phyloP scores from a whole-genome alignment of 2,797 vertebrate species.

The Buceros bicornis region DNA sequence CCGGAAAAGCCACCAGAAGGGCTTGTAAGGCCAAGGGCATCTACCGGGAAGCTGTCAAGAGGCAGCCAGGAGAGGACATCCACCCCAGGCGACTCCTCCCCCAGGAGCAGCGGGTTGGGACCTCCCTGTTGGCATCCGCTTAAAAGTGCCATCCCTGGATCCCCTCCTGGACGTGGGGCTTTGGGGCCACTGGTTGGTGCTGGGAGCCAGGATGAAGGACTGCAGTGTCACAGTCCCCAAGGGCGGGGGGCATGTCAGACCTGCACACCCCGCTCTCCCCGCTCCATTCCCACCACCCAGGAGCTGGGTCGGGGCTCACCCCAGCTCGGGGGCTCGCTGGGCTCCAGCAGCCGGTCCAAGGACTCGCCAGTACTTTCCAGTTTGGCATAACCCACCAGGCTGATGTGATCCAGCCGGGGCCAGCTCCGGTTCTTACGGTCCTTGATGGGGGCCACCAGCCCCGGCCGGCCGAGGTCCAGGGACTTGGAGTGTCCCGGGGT shows the following conservation, averaged over 20 bases:
- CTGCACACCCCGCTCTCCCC: background rate
- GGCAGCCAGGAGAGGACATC: background rate
- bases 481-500: constrained; percentile 80
- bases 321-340: constrained; percentile 71
- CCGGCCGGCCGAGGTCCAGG: constrained; percentile 72
- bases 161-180: background rate
- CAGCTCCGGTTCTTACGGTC: constrained; percentile 88
- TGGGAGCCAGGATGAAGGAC: background rate
- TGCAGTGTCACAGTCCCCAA: rapidly evolving
- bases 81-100: rapidly evolving
- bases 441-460: constrained; percentile 71
- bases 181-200: background rate
- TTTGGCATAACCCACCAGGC: constrained; percentile 85
- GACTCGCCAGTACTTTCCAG: constrained; percentile 88
- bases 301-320: background rate
- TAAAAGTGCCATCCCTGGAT: rapidly evolving
- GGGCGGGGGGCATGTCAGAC: background rate
- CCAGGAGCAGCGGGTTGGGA: background rate
- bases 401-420: constrained; percentile 88
- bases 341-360: constrained; percentile 83
- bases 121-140: background rate
- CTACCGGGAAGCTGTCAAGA: rapidly evolving
- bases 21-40: constrained; percentile 8
- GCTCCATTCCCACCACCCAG: constrained; percentile 22
- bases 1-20: background rate